Base-by-base conservation (phyloP, 2,888 invertebrate species). In the Acholoe squamosa region DNA sequence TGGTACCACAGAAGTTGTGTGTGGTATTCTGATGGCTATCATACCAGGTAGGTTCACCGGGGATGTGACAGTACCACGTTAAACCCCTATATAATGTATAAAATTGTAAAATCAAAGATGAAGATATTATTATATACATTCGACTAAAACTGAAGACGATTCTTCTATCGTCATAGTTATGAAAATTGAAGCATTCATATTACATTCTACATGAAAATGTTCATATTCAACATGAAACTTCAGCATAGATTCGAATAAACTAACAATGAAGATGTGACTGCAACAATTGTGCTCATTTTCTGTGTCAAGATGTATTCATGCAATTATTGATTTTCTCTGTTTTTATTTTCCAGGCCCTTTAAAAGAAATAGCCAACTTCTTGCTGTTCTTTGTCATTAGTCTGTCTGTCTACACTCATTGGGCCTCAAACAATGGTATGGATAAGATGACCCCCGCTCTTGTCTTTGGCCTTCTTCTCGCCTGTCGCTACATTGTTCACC, bases 321-420 rank as follows among this genome's bases (percentile, higher is more conserved):
- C 43, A 43, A 10, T 43, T 3, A 43, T 43, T 43, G 43, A 3
- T 10, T 7, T 7, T 10, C 43, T 43, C 43, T 61, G 19, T 61
- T 61, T 61, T 19, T 14, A n/a, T 19, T 61, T 61, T 61, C n/a
- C 14, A 94, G 95, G 95, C 96, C 98, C 98, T 96, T 96, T 99
- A 92, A 99, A 99, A 96, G 98, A 99, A 95, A 97, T 97, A 86
- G 98, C 98, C 77, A 99, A 99, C 96, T 96, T 98, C 16, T 97
- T 98, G 54, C 97, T 99, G 91, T 97, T 99, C 76, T 93, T 98
- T 89, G 96, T 99, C 92, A 99, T 98, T 97, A 95, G 98, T 92
- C 97, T 98, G 96, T 98, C 98, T 56, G 98, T 98, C 90, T 99
- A 99, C 96, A 98, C 98, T 22, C 95, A 95, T 91, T 94, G 93